Evolutionary conservation across 2,797 vertebrate species (phyloP).

Genomic region (Spea hammondii): DNA sequence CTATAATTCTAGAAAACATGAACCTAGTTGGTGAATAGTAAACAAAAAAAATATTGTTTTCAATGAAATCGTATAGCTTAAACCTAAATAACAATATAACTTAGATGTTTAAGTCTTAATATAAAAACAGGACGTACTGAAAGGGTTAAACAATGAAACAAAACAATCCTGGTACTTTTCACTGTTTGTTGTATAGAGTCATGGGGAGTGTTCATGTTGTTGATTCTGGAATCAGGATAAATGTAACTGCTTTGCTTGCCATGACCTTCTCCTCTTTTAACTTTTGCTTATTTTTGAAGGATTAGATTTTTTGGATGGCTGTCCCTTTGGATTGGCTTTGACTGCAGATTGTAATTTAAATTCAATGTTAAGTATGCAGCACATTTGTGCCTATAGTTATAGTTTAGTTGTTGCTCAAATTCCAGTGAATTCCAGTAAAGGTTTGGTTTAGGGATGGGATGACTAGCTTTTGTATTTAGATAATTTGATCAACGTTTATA

Average conservation of each 20-base stretch:
- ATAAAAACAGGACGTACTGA: too few relatives aligned
- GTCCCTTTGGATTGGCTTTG: slow-evolving; percentile 34
- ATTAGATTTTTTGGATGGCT: slow-evolving; percentile 38
- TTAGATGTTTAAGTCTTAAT: too few relatives aligned
- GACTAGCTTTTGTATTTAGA: background rate
- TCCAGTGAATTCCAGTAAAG: slow-evolving; percentile 3
- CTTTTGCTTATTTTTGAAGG: slow-evolving; percentile 43
- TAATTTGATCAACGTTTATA: background rate
- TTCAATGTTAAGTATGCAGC: slow-evolving; percentile 13
- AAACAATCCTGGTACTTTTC: slow-evolving; percentile 1
- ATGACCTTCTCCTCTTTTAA: slow-evolving; percentile 43
- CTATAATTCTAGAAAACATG: too few relatives aligned
- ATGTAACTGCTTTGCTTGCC: slow-evolving; percentile 34
- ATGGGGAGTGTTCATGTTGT: slow-evolving; percentile 43
- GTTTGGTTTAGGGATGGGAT: slow-evolving; percentile 14
- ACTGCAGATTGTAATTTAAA: slow-evolving; percentile 14
- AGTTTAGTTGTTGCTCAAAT: background rate
- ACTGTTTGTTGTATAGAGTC: slow-evolving; percentile 43
- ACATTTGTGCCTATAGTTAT: slow-evolving; percentile 22
- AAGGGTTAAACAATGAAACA: too few relatives aligned
- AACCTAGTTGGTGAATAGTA: too few relatives aligned
- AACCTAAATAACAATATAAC: too few relatives aligned
- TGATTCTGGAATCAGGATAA: slow-evolving; percentile 43
- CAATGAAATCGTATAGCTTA: too few relatives aligned
- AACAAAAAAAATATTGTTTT: too few relatives aligned